These are phyloP conservation scores for Diuraphis noxia DNA, from an alignment of 1,140 invertebrate genomes.

Conservation along the genomic window DNA sequence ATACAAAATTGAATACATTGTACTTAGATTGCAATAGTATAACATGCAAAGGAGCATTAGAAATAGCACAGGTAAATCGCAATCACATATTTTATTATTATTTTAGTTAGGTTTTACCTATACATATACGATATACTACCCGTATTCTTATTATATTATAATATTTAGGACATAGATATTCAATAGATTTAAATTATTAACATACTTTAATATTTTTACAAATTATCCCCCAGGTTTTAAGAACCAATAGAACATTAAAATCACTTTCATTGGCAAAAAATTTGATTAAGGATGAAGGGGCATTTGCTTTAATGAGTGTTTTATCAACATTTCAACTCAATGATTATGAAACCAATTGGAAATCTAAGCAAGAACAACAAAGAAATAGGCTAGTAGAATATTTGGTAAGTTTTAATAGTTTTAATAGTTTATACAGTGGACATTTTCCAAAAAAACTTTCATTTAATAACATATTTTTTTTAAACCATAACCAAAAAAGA, in stretches of 20 bases:
- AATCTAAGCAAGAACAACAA: background rate
- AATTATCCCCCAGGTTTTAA: background rate
- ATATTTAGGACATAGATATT: too few relatives aligned
- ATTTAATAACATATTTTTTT: too few relatives aligned
- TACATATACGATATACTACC: too few relatives aligned
- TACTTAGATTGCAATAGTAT: constrained; percentile 19
- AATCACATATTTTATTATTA: background rate
- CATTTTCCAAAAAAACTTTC: too few relatives aligned
- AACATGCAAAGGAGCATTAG: background rate
- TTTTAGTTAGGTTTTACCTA: too few relatives aligned
- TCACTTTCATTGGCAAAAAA: constrained; percentile 46
- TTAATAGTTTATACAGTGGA: too few relatives aligned
- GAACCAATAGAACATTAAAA: constrained; percentile 38
- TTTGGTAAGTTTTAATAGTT: background rate
- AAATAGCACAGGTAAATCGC: background rate
- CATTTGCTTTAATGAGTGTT: constrained; percentile 10
- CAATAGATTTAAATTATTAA: background rate
- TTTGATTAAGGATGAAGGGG: constrained; percentile 42
- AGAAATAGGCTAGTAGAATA: background rate
- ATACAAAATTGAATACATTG: background rate
- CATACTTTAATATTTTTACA: background rate
- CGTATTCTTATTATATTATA: too few relatives aligned
- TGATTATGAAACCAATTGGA: constrained; percentile 12
- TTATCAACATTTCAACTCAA: constrained; percentile 37
- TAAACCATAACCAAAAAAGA: too few relatives aligned